Percentiles rank a stretch among this genome's conserved stretches.
These are phyloP conservation scores for Orussus abietinus DNA, from an alignment of 1,140 invertebrate species.

Conservation along the genomic window DNA sequence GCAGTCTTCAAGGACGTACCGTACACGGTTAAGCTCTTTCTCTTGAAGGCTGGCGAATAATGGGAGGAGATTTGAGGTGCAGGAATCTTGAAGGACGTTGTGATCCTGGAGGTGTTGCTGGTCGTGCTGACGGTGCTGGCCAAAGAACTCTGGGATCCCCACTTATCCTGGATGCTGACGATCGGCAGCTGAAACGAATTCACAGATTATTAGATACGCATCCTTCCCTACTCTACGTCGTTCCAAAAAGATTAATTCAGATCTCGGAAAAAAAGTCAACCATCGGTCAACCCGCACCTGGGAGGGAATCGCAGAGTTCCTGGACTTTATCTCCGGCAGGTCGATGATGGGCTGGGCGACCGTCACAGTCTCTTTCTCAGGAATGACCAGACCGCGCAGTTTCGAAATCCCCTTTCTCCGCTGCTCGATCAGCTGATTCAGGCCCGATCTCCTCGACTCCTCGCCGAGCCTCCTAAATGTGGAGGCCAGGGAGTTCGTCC, in stretches of 20 bases:
- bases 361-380: slow-evolving; percentile 63
- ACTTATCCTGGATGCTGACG: slow-evolving; percentile 41
- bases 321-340: slow-evolving; percentile 78
- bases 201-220: not conserved
- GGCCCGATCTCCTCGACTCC: slow-evolving; percentile 49
- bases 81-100: slow-evolving; percentile 42
- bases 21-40: slow-evolving; percentile 69
- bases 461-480: slow-evolving; percentile 43
- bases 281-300: too few species aligned
- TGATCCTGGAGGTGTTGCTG: too few species aligned
- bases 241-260: not conserved
- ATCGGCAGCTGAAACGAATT: slow-evolving; percentile 31
- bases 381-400: slow-evolving; percentile 79
- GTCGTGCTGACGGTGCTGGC: slow-evolving; percentile 39
- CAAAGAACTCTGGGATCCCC: slow-evolving; percentile 44
- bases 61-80: slow-evolving; percentile 61
- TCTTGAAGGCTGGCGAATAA: slow-evolving; percentile 80
- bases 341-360: slow-evolving; percentile 59
- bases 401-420: slow-evolving; percentile 76
- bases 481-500: slow-evolving; percentile 47
- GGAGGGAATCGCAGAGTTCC: too few species aligned
- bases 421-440: slow-evolving; percentile 72
- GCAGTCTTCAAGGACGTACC: slow-evolving; percentile 44
- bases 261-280: too few species aligned
- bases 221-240: not conserved